Conservation (phyloP, 1,140 invertebrate species). For the Drosophila equinoxialis region DNA sequence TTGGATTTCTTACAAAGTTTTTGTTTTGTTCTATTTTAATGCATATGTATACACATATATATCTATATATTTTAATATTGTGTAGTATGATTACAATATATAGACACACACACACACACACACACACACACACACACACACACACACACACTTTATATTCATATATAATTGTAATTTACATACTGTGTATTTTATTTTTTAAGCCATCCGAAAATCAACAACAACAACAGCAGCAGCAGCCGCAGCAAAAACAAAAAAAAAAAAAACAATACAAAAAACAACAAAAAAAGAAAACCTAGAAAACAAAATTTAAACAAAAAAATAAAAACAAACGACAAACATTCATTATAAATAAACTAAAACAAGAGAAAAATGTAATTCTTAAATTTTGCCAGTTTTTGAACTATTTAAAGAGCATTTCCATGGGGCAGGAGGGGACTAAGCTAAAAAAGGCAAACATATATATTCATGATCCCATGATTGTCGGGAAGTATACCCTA, state of each 20-base stretch:
- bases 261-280: slow-evolving; percentile 9
- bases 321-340: slow-evolving; percentile 33
- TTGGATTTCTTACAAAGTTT: slow-evolving; percentile 7
- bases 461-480: too few species aligned
- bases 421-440: too few species aligned
- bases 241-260: neutral
- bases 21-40: slow-evolving; percentile 18
- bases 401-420: neutral
- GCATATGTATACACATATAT: slow-evolving; percentile 18
- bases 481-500: too few species aligned
- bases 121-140: slow-evolving; percentile 32
- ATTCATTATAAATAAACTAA: slow-evolving; percentile 58
- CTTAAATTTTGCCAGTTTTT: slow-evolving; percentile 26
- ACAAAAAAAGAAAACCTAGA: slow-evolving; percentile 15
- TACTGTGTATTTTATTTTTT: slow-evolving; percentile 39
- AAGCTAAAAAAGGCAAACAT: too few species aligned
- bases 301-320: slow-evolving; percentile 29
- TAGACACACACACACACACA: slow-evolving; percentile 28
- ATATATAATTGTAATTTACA: slow-evolving; percentile 33
- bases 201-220: slow-evolving; percentile 32
- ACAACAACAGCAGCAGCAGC: slow-evolving; percentile 37
- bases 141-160: slow-evolving; percentile 35
- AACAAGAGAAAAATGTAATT: slow-evolving; percentile 49
- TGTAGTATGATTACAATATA: slow-evolving; percentile 6
- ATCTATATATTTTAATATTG: slow-evolving; percentile 3